A percentile compares a stretch with the other conserved stretches of the same genome.
Conservation (phyloP, 2,888 invertebrate genomes). For the Nasonia oneida region DNA sequence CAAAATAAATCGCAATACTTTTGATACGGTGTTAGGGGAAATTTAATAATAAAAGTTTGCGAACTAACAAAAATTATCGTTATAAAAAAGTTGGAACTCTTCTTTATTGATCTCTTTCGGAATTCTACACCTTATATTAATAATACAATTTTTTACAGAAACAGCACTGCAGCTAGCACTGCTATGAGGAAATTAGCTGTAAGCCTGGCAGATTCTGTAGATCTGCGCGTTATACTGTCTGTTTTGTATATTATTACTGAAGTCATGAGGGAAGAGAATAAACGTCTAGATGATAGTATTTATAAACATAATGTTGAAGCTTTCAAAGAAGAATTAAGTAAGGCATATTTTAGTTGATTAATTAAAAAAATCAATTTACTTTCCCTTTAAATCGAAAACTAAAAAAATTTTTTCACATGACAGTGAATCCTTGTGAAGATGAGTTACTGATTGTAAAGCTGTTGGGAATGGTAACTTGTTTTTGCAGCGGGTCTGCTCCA, state of each 20-base stretch:
- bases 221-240: constrained; percentile 94
- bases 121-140: not conserved
- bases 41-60: too few relatives aligned
- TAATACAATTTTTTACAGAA: constrained; percentile 77
- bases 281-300: constrained; percentile 77
- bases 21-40: too few relatives aligned
- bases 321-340: constrained; percentile 83
- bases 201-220: constrained; percentile 93
- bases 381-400: not conserved
- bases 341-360: constrained; percentile 71
- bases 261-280: constrained; percentile 88
- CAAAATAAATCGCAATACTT: too few relatives aligned
- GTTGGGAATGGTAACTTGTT: constrained; percentile 96
- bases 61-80: too few relatives aligned
- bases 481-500: constrained; percentile 96
- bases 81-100: too few relatives aligned
- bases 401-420: constrained; percentile 63
- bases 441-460: constrained; percentile 93
- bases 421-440: constrained; percentile 84
- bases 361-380: not conserved
- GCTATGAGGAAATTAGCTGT: constrained; percentile 89
- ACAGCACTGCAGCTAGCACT: constrained; percentile 85
- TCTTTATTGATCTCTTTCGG: too few relatives aligned
- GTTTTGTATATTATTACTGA: constrained; percentile 97
- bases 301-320: constrained; percentile 81